Conservation (phyloP, 2,113 vertebrate species). For the Tragelaphus strepsiceros region DNA sequence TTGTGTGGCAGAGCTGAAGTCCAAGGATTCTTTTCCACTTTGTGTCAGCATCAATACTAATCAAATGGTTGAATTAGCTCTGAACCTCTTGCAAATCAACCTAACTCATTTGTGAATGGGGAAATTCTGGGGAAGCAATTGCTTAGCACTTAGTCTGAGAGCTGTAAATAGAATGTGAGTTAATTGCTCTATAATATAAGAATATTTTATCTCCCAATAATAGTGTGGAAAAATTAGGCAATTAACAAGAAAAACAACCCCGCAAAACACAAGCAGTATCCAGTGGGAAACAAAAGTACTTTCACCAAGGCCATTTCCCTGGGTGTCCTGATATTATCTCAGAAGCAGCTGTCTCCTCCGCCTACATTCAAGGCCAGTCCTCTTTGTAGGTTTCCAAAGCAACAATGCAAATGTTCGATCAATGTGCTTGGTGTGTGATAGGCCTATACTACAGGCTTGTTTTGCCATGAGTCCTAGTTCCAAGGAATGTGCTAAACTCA, state of each 20-base stretch:
- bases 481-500: neutral
- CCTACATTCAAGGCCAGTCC: neutral
- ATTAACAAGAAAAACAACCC: neutral
- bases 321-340: neutral
- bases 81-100: neutral
- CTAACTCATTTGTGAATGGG: neutral
- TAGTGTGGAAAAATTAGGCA: neutral
- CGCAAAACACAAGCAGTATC: neutral
- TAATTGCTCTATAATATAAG: slow-evolving; percentile 27
- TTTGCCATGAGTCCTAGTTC: neutral
- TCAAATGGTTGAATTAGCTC: neutral
- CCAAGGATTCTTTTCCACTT: neutral
- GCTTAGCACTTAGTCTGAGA: neutral
- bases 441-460: neutral
- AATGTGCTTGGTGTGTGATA: neutral
- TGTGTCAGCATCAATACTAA: neutral
- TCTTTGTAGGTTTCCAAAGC: neutral
- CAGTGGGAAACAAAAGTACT: neutral
- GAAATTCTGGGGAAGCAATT: slow-evolving; percentile 20
- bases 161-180: slow-evolving; percentile 22
- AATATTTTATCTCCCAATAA: neutral
- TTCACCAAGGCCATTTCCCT: neutral
- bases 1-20: neutral
- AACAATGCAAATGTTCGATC: neutral
- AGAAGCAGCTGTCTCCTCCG: neutral